Evolutionary conservation across 2,113 vertebrate species (phyloP), one percentile per base, ranked within the genome.

Genomic region (Eulemur macaco): DNA sequence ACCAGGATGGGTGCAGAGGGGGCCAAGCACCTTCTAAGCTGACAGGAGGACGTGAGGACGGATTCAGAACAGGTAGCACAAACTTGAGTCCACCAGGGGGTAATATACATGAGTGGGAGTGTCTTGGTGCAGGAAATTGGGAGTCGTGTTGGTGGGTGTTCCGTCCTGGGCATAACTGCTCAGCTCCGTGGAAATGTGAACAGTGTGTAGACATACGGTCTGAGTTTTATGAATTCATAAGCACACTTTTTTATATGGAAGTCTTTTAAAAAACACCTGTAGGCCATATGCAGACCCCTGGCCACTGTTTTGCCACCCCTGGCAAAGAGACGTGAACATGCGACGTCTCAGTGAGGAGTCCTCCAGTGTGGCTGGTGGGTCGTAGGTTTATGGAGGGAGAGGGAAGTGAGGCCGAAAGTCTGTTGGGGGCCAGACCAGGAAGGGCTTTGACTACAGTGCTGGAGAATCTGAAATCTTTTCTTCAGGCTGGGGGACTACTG

Each of bases 211-310:
- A 77, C 25, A 66, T 80, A 1, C 5, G 37, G 31, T 54, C 25
- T 85, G 21, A 66, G 68, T 89, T 87, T 58, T 71, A 82, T 71
- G 34, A 92, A 89, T 18, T 69, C 47, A 37, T 20, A 94, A 56
- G 39, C 85, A 39, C 11, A 71, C 12, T 39, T 47, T 66, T 92
- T 69, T 87, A 39, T 82, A 21, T 60, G 34, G 23, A 50, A 37
- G 6, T 58, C 50, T 47, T 76, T 80, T 68, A 47, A 69, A 77
- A 80, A 54, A 56, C 12, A 54, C 7, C n/a, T 25, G 1, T 10
- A 78, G 68, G 27, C 10, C 23, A 52, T 13, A 64, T 15, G n/a
- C 34, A 88, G 11, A 66, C 5, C 5, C 13, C 34, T 56, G 8
- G 83, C n/a, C 34, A 63, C 14, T 14, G 13, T 54, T 91, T 34